phyloP scores from a whole-genome alignment of 2,797 vertebrate genomes.

The Rhadinocentrus ornatus region DNA sequence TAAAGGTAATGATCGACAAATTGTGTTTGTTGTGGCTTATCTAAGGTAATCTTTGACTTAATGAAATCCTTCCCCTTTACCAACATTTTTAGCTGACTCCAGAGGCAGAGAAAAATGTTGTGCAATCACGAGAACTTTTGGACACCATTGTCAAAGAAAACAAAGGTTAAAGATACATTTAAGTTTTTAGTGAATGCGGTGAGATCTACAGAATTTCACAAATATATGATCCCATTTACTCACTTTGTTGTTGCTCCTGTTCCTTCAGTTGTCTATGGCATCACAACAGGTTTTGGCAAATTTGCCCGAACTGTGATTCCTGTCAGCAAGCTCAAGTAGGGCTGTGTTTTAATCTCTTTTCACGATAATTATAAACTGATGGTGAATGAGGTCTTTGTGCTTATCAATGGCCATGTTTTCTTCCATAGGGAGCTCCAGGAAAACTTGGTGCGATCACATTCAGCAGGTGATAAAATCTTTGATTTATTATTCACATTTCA shows the following conservation, averaged over 20 bases:
- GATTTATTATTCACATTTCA: background rate
- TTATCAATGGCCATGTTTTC: conserved; percentile 29
- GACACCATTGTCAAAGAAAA: conserved; percentile 94
- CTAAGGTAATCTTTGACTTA: conserved; percentile 50
- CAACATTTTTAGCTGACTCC: conserved; percentile 84
- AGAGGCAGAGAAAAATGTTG: conserved; percentile 88
- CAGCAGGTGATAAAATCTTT: conserved; percentile 86
- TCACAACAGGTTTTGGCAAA: conserved; percentile 98
- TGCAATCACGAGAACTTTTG: conserved; percentile 90
- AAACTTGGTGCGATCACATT: conserved; percentile 95
- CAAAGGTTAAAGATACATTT: conserved; percentile 79
- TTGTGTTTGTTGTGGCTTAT: background rate
- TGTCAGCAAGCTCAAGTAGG: conserved; percentile 91
- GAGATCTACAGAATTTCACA: background rate
- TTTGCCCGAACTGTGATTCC: conserved; percentile 97
- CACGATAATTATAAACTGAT: conserved; percentile 3
- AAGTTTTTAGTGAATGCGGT: background rate
- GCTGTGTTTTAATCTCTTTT: background rate
- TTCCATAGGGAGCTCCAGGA: conserved; percentile 92
- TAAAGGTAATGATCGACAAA: conserved; percentile 87
- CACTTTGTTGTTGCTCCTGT: conserved; percentile 9
- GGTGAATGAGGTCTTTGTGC: conserved; percentile 1
- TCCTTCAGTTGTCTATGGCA: conserved; percentile 94
- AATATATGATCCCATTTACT: background rate
- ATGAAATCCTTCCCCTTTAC: conserved; percentile 7